Base-by-base conservation (phyloP, 2,113 vertebrate genomes). In the Planiliza haematocheilus region DNA sequence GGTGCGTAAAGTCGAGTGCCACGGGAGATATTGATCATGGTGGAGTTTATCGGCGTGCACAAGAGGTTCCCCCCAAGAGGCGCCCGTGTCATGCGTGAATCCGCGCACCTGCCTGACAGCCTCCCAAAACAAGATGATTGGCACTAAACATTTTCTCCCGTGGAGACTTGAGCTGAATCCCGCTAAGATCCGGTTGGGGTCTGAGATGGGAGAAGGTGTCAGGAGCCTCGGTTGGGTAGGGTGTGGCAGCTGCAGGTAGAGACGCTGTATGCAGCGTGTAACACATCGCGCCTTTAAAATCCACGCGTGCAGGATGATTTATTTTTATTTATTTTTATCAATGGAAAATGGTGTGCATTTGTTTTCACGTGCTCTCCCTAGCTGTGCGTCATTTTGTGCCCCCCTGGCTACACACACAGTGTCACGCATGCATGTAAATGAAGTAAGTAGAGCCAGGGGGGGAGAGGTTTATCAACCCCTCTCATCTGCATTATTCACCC, bases 181-280 rank as follows among this genome's bases (percentile, higher is more conserved):
- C 24, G 30, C 17, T n/a, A 6, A 42, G 48, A 63, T 56, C 46
- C 36, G 49, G 10, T 53, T 52, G 10, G 43, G 30, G 14, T 20
- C 18, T 5, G 2, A 30, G 24, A 30, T 10, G 18, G 17, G 11
- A 48, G 52, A 57, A 64, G 61, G 72, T 63, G 18, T 17, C 56
- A 74, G 43, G 20, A 57, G 70, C 48, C 45, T 70, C 39, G 18
- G 38, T 17, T 71, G 75, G 14, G 3, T 50, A 42, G 86, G 88
- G 90, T 68, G 87, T 76, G 90, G 90, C 88, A 46, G 43, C 10
- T 83, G 85, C 75, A 88, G 79, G 83, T 79, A 63, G 16, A 72
- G 37, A 16, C 60, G 20, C 56, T 34, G 36, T 61, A 0, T 30
- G 21, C 36, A 46, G 42, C 24, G 24, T 66, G 67, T 68, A 56